Evolutionary conservation across 2,888 invertebrate species (phyloP), one percentile per base, ranked within the genome.

Genomic region (Lordiphosa fenestrarum): DNA sequence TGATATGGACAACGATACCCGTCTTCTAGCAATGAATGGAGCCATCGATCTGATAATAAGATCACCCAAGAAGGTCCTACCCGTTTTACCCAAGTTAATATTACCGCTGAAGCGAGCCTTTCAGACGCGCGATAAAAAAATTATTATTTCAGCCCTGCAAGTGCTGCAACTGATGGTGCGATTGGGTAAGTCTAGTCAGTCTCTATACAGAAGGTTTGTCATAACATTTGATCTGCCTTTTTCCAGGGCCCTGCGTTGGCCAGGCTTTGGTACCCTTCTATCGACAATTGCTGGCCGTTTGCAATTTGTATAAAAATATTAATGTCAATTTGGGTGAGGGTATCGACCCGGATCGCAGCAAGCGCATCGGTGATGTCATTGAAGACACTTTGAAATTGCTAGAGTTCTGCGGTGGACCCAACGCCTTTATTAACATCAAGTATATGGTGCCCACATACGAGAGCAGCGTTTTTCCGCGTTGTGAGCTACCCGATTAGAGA

Each of bases 381-480:
- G 95, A 97, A 88, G 96, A 98, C 82, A 98, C 98, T 0, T 91
- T 99, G 53, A 96, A 97, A 90, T 91, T 95, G 49, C 91, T 99
- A 61, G 99, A 99, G 89, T 91, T 93, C 78, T 95, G 95, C 84
- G 99, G 98, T 1, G 98, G 98, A 0, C 95, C 96, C 52, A 97
- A 98, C 88, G 98, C 98, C 1, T 98, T 96, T 88, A 97, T 98
- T 84, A 98, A 98, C 89, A 98, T 99, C 84, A 98, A 99, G 90
- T 99, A 99, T 89, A 95, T 98, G 93, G 93, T 99, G 76, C 98
- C 98, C 0, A 98, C 98, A n/a, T 99, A 98, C 86, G 98, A 98
- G 89, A 98, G 98, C 12, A 95, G 94, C 84, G 81, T 86, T 5
- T 82, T 85, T 37, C 87, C 87, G 1, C 73, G 70, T 44, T 85